A percentile compares a stretch with the other conserved stretches of the same genome.
These are phyloP conservation scores for Hypotaenidia okinawae DNA, from an alignment of 2,797 vertebrate genomes.

Conservation along the genomic window DNA sequence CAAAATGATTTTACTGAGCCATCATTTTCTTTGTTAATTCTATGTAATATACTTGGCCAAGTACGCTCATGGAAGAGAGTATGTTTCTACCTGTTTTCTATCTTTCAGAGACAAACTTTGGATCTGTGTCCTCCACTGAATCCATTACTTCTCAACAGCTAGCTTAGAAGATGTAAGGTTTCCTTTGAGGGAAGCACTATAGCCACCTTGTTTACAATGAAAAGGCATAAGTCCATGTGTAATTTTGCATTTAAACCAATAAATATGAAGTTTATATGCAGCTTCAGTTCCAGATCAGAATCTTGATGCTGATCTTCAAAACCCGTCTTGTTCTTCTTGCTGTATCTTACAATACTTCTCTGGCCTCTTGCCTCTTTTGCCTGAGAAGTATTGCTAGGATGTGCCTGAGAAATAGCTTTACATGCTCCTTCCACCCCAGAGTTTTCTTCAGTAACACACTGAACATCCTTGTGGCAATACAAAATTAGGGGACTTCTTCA, in stretches of 20 bases:
- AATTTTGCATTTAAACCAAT: not conserved
- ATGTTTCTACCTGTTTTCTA: not conserved
- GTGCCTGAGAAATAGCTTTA: not conserved
- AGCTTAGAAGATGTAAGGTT: not conserved
- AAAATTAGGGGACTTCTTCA: not conserved
- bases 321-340: not conserved
- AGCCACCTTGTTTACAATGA: not conserved
- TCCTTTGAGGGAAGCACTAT: not conserved
- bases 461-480: not conserved
- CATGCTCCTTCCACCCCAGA: not conserved
- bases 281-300: not conserved
- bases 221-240: not conserved
- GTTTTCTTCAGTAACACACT: not conserved
- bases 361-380: not conserved
- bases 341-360: not conserved
- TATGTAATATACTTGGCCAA: not conserved
- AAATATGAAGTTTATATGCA: not conserved
- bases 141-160: not conserved
- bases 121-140: not conserved
- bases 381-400: not conserved
- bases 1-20: not conserved
- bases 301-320: not conserved
- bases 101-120: not conserved
- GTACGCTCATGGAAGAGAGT: not conserved
- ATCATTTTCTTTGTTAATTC: not conserved